Conservation (phyloP, 2,113 vertebrate genomes). For the Hippocampus mohnikei region DNA sequence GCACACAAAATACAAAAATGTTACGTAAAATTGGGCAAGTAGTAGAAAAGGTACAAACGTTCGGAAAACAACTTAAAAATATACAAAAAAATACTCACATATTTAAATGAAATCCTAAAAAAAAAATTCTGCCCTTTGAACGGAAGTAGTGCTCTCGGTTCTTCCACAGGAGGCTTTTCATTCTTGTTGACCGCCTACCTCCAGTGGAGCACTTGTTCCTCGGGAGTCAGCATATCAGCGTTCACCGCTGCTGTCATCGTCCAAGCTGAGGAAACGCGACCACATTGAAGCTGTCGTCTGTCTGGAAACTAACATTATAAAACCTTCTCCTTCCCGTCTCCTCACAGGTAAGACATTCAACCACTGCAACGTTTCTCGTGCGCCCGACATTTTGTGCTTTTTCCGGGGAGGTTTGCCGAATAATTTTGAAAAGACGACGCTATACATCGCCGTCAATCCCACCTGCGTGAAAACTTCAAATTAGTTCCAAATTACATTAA, state of each 20-base stretch:
- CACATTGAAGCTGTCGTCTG: not conserved
- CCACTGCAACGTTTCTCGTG: not conserved
- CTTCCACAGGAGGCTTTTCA: not conserved
- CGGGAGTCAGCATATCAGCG: not conserved
- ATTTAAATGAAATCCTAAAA: too few relatives aligned
- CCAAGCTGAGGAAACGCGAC: not conserved
- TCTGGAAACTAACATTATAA: not conserved
- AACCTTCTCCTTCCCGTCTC: not conserved
- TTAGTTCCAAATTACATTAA: not conserved
- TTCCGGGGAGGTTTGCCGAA: not conserved
- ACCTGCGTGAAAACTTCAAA: not conserved
- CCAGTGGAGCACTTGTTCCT: not conserved
- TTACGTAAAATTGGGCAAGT: too few relatives aligned
- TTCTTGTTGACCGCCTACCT: conserved; percentile 4
- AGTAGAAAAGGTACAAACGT: too few relatives aligned
- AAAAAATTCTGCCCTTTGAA: not conserved
- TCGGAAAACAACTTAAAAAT: too few relatives aligned
- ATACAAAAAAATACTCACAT: too few relatives aligned
- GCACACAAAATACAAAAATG: too few relatives aligned
- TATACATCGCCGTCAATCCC: not conserved
- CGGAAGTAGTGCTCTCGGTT: conserved; percentile 21
- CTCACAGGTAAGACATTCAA: not conserved
- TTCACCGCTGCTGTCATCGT: not conserved
- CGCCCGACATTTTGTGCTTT: not conserved
- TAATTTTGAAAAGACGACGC: not conserved